Evolutionary conservation across 2,888 invertebrate genomes (phyloP).

Genomic region (Melanargia galathea): DNA sequence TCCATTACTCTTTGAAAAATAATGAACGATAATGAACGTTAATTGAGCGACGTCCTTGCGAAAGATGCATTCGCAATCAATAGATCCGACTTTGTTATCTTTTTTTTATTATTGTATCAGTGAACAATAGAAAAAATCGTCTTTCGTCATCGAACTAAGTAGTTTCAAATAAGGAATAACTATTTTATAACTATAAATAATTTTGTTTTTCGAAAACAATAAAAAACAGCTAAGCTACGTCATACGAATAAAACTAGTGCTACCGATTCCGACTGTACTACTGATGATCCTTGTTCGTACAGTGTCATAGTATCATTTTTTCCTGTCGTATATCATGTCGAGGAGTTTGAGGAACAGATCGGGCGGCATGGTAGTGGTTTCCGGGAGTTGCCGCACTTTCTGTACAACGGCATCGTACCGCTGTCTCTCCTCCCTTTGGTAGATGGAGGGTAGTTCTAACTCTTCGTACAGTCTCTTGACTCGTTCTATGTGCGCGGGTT

Average conservation of each 20-base stretch:
- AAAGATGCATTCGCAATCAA: not conserved
- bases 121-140: too few relatives aligned
- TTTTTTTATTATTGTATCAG: too few relatives aligned
- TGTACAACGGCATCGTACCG: conserved; percentile 82
- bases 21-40: too few relatives aligned
- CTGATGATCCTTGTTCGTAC: not conserved
- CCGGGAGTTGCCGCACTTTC: conserved; percentile 32
- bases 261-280: not conserved
- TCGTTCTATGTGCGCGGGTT: conserved; percentile 82
- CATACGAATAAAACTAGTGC: too few relatives aligned
- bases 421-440: conserved; percentile 87
- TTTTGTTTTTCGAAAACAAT: not conserved
- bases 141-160: too few relatives aligned
- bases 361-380: conserved; percentile 79
- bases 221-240: not conserved
- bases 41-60: not conserved
- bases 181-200: too few relatives aligned
- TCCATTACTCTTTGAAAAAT: not conserved
- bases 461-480: conserved; percentile 77
- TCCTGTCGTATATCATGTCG: conserved; percentile 85
- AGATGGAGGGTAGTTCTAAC: conserved; percentile 85
- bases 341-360: conserved; percentile 88
- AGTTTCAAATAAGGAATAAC: too few relatives aligned
- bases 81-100: not conserved
- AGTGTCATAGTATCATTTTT: conserved; percentile 34